Evolutionary conservation across 2,113 vertebrate species (phyloP).

Genomic region (Indri indri): DNA sequence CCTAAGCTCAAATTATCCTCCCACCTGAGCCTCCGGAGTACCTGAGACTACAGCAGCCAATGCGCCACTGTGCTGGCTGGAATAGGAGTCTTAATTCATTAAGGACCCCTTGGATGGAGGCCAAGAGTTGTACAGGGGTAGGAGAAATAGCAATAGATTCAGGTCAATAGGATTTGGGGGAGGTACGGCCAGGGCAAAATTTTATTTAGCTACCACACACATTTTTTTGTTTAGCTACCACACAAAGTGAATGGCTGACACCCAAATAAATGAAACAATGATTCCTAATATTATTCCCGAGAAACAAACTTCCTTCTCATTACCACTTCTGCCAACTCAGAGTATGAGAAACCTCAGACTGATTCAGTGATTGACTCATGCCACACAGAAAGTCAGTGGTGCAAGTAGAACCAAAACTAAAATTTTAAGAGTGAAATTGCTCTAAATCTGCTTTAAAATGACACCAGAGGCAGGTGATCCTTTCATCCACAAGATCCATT

Average conservation of each 20-base stretch:
- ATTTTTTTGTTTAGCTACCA: background rate
- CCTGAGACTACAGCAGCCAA: no score
- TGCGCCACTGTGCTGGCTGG: no score
- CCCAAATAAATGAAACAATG: background rate
- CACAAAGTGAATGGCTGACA: background rate
- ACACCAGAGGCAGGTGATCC: background rate
- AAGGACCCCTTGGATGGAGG: background rate
- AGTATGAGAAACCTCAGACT: background rate
- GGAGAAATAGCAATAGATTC: background rate
- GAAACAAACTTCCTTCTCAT: background rate
- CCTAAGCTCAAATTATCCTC: no score
- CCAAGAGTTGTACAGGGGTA: background rate
- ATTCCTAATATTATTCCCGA: background rate
- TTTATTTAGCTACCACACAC: background rate
- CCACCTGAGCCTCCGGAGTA: no score
- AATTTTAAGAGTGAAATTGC: background rate
- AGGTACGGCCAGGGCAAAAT: background rate
- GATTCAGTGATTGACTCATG: background rate
- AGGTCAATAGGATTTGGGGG: background rate
- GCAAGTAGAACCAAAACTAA: conserved; percentile 3
- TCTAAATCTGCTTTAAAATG: conserved; percentile 2
- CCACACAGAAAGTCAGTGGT: background rate
- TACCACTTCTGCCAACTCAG: background rate
- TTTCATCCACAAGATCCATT: background rate
- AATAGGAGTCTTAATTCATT: background rate